Evolutionary conservation across 2,113 vertebrate genomes (phyloP).

Genomic region (Bothrops jararaca): DNA sequence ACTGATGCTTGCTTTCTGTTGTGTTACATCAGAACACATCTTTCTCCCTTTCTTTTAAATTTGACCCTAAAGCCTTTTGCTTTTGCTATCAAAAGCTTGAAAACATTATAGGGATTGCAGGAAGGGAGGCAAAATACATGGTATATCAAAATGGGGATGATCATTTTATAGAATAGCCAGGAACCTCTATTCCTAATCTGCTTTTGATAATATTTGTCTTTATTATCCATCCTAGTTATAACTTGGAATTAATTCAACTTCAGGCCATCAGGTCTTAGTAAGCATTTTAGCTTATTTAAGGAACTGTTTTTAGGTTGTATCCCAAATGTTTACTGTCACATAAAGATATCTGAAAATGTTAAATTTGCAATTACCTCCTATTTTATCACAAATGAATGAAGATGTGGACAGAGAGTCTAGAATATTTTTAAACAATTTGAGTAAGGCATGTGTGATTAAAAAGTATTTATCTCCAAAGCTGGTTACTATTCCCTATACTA

Average conservation of each 20-base stretch:
- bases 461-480: not conserved
- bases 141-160: not conserved
- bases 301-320: not conserved
- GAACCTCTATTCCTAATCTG: not conserved
- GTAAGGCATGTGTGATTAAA: not conserved
- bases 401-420: not conserved
- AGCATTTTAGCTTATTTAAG: not conserved
- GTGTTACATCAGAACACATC: not conserved
- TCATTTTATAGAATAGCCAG: not conserved
- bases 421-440: not conserved
- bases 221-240: not conserved
- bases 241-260: not conserved
- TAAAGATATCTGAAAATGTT: not conserved
- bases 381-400: not conserved
- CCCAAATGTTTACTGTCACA: not conserved
- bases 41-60: not conserved
- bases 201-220: not conserved
- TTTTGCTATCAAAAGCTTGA: not conserved
- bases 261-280: not conserved
- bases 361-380: not conserved
- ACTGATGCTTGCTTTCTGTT: not conserved
- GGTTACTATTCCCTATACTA: no score
- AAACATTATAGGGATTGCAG: not conserved
- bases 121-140: not conserved
- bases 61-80: not conserved